These are phyloP conservation scores for Metallyticus violacea DNA, from an alignment of 2,888 invertebrate genomes.

Conservation along the genomic window DNA sequence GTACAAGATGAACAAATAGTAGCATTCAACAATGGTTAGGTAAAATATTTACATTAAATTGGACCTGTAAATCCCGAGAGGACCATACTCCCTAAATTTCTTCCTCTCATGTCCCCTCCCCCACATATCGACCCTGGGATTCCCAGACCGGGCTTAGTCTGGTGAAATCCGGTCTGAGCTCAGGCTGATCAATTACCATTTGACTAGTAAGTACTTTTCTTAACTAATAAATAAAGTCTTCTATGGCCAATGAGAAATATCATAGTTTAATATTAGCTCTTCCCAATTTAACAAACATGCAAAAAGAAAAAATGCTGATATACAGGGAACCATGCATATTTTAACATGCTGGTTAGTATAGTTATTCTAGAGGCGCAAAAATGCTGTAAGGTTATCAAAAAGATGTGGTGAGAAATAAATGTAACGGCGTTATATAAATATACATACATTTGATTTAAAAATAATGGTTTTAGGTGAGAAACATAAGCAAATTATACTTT, in stretches of 20 bases:
- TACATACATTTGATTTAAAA: too few relatives aligned
- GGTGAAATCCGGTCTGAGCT: background rate
- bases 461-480: too few relatives aligned
- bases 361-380: background rate
- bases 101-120: background rate
- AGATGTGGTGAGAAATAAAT: too few relatives aligned
- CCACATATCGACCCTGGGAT: background rate
- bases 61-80: background rate
- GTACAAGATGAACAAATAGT: background rate
- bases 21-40: background rate
- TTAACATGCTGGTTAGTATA: background rate
- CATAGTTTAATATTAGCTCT: background rate
- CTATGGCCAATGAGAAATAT: background rate
- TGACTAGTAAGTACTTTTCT: background rate
- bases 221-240: background rate
- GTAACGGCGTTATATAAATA: too few relatives aligned
- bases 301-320: background rate
- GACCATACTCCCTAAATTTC: background rate
- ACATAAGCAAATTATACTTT: too few relatives aligned
- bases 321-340: background rate
- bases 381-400: background rate
- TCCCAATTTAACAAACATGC: background rate
- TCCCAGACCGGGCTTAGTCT: background rate
- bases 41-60: background rate
- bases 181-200: background rate